Evolutionary conservation across 2,888 invertebrate species (phyloP), one percentile per base, ranked within the genome.

Genomic region (Spisula solida): DNA sequence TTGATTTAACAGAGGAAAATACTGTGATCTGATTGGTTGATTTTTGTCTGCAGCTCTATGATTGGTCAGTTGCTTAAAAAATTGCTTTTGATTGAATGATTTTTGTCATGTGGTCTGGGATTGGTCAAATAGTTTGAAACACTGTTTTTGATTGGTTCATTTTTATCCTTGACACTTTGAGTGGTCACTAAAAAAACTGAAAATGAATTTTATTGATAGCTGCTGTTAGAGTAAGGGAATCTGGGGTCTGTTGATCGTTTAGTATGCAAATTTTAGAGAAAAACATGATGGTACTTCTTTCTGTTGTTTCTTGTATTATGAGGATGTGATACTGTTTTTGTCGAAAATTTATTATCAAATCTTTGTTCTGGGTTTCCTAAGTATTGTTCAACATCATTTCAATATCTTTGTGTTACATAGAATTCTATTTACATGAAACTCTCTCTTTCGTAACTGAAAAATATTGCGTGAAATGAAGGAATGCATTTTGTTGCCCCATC

Each of bases 1-100:
- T 70, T 70, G 25, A 31, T 78, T 85, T 79, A 78, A 29, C 31
- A 88, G 66, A 81, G 88, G n/a, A 85, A n/a, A n/a, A n/a, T n/a
- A n/a, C n/a, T n/a, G n/a, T n/a, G n/a, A 88, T 88, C 66, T 70
- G 47, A 56, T n/a, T 29, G 14, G 51, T 25, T 66, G 12, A 81
- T 51, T 84, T 88, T 87, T 56, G 56, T 56, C 20, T 20, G 18
- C 4, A 56, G 56, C 56, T 56, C 56, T 20, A n/a, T 70, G 70
- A 70, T 70, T 70, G 70, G 70, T 29, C 31, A 12, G 31, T 29
- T 70, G 12, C 12, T 29, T 31, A 31, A n/a, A 70, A 29, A 12
- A 70, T 29, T 14, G 29, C 29, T 31, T 70, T 70, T 70, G 70
- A 70, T 70, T 70, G 70, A 31, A 31, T 70, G 29, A 70, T 25